These are phyloP conservation scores for Phocoena phocoena DNA, from an alignment of 2,113 vertebrate species.

Conservation along the genomic window DNA sequence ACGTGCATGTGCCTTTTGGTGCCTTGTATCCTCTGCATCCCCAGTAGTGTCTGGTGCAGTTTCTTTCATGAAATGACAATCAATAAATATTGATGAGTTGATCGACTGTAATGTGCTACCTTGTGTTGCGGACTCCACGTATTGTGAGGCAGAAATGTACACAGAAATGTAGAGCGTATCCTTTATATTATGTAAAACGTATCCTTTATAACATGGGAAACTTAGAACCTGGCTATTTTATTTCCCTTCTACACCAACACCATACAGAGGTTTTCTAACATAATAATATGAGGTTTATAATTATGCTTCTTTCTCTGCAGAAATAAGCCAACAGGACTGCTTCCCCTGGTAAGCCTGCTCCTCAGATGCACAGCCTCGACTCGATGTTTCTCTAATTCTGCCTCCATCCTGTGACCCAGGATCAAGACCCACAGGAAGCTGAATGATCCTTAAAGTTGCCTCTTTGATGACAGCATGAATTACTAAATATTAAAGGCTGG, in stretches of 20 bases:
- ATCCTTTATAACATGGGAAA: accelerated
- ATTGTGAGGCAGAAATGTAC: accelerated
- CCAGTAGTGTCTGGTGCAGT: accelerated
- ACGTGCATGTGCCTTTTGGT: accelerated
- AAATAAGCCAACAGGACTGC: not conserved
- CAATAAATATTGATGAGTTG: not conserved
- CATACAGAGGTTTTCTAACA: not conserved
- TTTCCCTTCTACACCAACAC: not conserved
- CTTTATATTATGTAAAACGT: too few species aligned
- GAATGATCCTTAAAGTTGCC: not conserved
- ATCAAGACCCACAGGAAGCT: not conserved
- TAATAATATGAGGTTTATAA: too few species aligned
- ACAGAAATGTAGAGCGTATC: not conserved
- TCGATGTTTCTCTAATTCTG: not conserved
- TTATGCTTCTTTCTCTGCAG: not conserved
- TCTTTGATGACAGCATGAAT: not conserved
- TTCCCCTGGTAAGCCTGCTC: not conserved
- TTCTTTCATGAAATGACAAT: not conserved
- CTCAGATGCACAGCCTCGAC: not conserved
- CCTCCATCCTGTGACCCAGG: not conserved
- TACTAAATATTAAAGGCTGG: not conserved
- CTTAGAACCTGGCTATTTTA: not conserved
- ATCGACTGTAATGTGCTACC: not conserved
- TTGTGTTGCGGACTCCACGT: not conserved
- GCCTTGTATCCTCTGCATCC: not conserved